Evolutionary conservation across 2,888 invertebrate genomes (phyloP).

Genomic region (Conops quadrifasciatus): DNA sequence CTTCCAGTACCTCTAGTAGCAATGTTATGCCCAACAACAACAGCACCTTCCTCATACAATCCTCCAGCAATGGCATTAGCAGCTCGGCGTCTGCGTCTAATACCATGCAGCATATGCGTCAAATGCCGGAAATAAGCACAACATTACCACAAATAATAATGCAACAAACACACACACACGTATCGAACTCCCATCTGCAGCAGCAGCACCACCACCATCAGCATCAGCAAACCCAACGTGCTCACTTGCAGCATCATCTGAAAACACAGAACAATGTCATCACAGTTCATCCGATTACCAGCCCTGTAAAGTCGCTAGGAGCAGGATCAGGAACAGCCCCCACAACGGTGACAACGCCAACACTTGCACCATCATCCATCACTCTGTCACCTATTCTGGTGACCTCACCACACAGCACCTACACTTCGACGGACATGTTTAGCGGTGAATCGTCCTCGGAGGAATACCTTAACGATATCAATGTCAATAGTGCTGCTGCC

Average conservation of each 20-base stretch:
- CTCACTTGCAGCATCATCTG: constrained; percentile 45
- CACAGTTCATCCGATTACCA: constrained; percentile 48
- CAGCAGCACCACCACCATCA: constrained; percentile 36
- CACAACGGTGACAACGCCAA: constrained; percentile 25
- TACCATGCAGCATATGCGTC: constrained; percentile 40
- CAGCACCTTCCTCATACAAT: constrained; percentile 39
- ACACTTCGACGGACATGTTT: constrained; percentile 42
- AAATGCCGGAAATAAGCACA: constrained; percentile 44
- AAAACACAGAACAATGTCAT: constrained; percentile 47
- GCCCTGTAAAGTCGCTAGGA: constrained; percentile 28
- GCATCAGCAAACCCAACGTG: constrained; percentile 40
- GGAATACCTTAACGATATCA: constrained; percentile 33
- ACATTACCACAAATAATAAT: constrained; percentile 50
- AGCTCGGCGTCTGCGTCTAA: constrained; percentile 32
- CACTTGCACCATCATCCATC: constrained; percentile 45
- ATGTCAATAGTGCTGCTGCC: constrained; percentile 2
- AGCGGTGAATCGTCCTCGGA: constrained; percentile 36
- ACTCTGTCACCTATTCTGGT: constrained; percentile 53
- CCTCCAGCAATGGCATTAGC: constrained; percentile 39
- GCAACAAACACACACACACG: constrained; percentile 43
- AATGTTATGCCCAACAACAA: constrained; percentile 40
- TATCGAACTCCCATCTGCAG: constrained; percentile 37
- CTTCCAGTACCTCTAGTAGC: constrained; percentile 40
- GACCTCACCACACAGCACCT: constrained; percentile 59
- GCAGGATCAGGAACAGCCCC: constrained; percentile 7